Base-by-base conservation (phyloP, 2,888 invertebrate species). In the Lycophotia porphyrea region DNA sequence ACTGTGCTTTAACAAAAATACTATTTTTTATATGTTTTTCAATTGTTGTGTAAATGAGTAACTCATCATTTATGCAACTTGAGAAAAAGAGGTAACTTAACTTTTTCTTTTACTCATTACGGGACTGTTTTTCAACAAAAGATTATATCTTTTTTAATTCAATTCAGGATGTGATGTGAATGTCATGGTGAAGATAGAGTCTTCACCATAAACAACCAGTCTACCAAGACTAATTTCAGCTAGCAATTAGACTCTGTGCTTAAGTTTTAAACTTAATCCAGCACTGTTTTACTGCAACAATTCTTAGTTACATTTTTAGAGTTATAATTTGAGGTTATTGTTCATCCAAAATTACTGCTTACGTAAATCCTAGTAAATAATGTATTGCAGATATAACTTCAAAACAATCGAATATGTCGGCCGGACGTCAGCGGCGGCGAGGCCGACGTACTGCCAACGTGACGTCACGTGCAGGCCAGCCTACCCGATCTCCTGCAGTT, bases 391-490 rank as follows among this genome's bases (percentile, higher is more conserved):
- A 65, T 63, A 73, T n/a, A 85, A 66, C 66, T 60, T 78, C 71
- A 75, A 82, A 84, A 84, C 82, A 86, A 82, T 78, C 82, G 72
- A 87, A 88, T 81, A 79, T 71, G 84, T 79, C 82, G 47, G 68
- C 76, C 71, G 81, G 81, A 82, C 84, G 82, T 88, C 85, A 84
- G 84, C 78, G 78, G 79, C 31, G 75, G 84, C 72, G 78, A 78
- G 77, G 81, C 81, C 82, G 82, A 82, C 74, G 79, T 74, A 85
- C 80, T 72, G 77, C 81, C 79, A 79, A 83, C 84, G 81, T 88
- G 82, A 81, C 84, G 82, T 85, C 85, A 88, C 89, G 89, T 84
- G 81, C 89, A 88, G 79, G 72, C 77, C 89, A 88, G 79, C 75
- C 77, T 78, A 79, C 81, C 84, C 81, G 70, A 71, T 82, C 77